Percentiles rank a stretch among this genome's conserved stretches.
phyloP scores from a whole-genome alignment of 2,797 vertebrate genomes.

The Arnoldichthys spilopterus region DNA sequence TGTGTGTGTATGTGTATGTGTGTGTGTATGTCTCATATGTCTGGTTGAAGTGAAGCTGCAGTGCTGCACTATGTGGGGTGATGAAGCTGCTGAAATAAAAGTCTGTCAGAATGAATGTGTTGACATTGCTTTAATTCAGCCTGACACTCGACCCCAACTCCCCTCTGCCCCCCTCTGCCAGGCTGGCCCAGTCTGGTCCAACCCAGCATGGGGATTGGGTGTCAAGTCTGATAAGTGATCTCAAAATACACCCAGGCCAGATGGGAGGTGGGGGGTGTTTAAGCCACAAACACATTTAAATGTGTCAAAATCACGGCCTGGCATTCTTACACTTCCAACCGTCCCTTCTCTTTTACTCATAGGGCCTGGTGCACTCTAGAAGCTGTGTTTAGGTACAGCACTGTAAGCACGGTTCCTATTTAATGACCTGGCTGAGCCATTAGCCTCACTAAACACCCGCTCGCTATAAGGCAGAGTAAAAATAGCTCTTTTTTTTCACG shows the following conservation, averaged over 20 bases:
- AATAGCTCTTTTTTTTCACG: conserved; percentile 22
- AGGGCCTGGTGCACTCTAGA: conserved; percentile 41
- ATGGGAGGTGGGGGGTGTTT: conserved; percentile 27
- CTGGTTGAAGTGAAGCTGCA: conserved; percentile 27
- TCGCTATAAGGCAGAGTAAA: conserved; percentile 22
- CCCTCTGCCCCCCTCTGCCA: conserved; percentile 36
- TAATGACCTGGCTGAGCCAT: conserved; percentile 25
- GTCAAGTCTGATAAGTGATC: conserved; percentile 63
- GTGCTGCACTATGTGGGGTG: conserved; percentile 53
- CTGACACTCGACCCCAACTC: conserved; percentile 69
- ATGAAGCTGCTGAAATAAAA: conserved; percentile 72
- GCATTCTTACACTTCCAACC: conserved; percentile 49
- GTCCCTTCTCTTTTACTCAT: conserved; percentile 26
- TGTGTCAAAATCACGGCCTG: conserved; percentile 53
- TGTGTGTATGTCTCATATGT: conserved; percentile 37
- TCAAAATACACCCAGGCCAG: conserved; percentile 66
- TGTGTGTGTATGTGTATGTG: conserved; percentile 21
- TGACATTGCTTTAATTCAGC: conserved; percentile 78
- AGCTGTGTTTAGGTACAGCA: conserved; percentile 30
- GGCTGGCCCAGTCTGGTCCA: conserved; percentile 40
- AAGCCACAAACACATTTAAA: conserved; percentile 44
- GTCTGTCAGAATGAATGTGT: conserved; percentile 72
- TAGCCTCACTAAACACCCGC: conserved; percentile 28
- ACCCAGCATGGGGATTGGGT: conserved; percentile 53
- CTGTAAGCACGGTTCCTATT: conserved; percentile 27